Conservation (phyloP, 2,797 vertebrate species). For the Danio albolineatus region DNA sequence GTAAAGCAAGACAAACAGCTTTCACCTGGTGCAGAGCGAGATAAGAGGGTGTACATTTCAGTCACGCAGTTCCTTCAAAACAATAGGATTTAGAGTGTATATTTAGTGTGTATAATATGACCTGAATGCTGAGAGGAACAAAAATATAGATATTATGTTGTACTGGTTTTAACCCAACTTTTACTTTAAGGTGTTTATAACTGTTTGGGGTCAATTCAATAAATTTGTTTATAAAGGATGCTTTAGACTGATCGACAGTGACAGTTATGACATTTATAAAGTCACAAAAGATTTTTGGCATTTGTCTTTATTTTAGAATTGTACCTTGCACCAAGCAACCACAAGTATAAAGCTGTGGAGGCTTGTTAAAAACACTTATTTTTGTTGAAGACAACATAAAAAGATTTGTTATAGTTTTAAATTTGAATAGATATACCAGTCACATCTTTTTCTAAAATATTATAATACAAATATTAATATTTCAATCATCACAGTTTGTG, state of each 20-base stretch:
- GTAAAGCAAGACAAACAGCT: constrained; percentile 85
- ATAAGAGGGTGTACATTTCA: constrained; percentile 17
- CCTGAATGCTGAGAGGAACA: neutral
- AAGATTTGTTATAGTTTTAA: too few relatives aligned
- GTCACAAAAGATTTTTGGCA: neutral
- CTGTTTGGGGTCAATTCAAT: neutral
- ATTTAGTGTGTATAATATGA: neutral
- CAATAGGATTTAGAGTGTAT: neutral
- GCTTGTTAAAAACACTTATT: too few relatives aligned
- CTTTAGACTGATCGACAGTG: too few relatives aligned
- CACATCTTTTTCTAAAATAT: too few relatives aligned
- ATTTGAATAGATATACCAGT: too few relatives aligned
- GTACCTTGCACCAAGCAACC: too few relatives aligned
- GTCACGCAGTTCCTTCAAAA: constrained; percentile 3
- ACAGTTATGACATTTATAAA: neutral
- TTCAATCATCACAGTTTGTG: too few relatives aligned
- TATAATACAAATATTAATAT: too few relatives aligned
- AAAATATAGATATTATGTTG: neutral
- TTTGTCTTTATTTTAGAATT: neutral
- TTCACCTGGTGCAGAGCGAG: constrained; percentile 79
- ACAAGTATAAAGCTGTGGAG: too few relatives aligned
- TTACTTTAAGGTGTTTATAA: neutral
- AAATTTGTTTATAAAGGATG: neutral
- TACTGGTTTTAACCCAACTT: neutral
- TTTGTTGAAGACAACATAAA: too few relatives aligned